Percentiles rank a stretch among this genome's conserved stretches.
These are phyloP conservation scores for Elysia crispata DNA, from an alignment of 2,888 invertebrate species.

Conservation along the genomic window DNA sequence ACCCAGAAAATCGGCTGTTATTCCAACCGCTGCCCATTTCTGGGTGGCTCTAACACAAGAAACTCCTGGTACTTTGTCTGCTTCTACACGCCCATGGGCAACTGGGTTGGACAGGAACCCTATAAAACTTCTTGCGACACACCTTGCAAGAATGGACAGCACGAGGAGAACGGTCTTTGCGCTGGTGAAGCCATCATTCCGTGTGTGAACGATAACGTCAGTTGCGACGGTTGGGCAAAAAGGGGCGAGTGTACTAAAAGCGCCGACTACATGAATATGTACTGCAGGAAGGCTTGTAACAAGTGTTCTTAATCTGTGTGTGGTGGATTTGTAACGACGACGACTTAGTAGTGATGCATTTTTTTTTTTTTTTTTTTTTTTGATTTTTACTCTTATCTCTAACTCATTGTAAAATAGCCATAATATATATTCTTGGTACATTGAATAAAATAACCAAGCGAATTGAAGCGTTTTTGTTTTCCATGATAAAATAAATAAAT, in stretches of 20 bases:
- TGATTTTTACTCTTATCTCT: too few species aligned
- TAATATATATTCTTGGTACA: too few species aligned
- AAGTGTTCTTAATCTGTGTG: too few species aligned
- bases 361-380: too few species aligned
- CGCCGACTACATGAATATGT: background rate
- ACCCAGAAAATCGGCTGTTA: conserved; percentile 46
- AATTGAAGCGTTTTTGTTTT: too few species aligned
- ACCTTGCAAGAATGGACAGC: conserved; percentile 39
- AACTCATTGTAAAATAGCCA: too few species aligned
- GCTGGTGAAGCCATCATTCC: conserved; percentile 36
- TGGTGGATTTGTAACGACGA: too few species aligned
- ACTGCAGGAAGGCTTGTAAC: conserved; percentile 33
- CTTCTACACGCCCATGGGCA: conserved; percentile 52
- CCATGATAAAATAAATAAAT: too few species aligned
- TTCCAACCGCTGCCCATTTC: conserved; percentile 24
- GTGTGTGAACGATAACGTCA: background rate
- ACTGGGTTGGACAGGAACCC: conserved; percentile 49
- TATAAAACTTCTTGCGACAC: conserved; percentile 32
- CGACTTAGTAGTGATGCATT: too few species aligned
- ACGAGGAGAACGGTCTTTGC: conserved; percentile 48
- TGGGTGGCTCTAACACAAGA: background rate
- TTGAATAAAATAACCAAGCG: too few species aligned
- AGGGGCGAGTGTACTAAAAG: conserved; percentile 10
- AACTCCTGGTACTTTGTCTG: conserved; percentile 54
- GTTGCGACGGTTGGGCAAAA: conserved; percentile 12